Conservation (phyloP, 2,113 vertebrate genomes). For the Casuarius casuarius region DNA sequence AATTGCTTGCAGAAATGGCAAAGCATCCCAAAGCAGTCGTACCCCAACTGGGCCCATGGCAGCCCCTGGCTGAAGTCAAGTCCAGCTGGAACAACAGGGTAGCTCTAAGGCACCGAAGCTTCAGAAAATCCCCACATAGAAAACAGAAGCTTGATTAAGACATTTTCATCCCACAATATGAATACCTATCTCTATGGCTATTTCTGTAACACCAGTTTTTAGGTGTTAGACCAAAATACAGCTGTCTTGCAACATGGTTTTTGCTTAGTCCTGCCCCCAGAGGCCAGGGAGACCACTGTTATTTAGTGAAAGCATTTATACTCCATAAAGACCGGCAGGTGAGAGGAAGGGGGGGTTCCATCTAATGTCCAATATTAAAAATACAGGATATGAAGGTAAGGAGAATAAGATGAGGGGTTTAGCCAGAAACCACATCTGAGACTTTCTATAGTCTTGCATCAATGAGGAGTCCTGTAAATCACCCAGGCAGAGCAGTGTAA, state of each 20-base stretch:
- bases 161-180: neutral
- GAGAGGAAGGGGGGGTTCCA: too few species aligned
- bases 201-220: neutral
- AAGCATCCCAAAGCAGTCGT: neutral
- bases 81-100: neutral
- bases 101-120: neutral
- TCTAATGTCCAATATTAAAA: too few species aligned
- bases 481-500: neutral
- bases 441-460: too few species aligned
- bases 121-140: neutral
- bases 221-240: neutral
- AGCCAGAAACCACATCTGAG: too few species aligned
- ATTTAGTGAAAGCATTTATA: too few species aligned
- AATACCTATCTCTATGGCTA: neutral
- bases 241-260: neutral
- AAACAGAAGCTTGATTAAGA: neutral
- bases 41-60: neutral
- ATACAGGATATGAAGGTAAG: too few species aligned
- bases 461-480: too few species aligned
- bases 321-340: too few species aligned
- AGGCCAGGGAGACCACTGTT: too few species aligned
- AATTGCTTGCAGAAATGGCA: neutral
- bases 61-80: neutral
- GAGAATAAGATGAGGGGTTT: too few species aligned
- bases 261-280: neutral